Conservation (phyloP, 2,113 vertebrate genomes). For the Otolemur garnettii region DNA sequence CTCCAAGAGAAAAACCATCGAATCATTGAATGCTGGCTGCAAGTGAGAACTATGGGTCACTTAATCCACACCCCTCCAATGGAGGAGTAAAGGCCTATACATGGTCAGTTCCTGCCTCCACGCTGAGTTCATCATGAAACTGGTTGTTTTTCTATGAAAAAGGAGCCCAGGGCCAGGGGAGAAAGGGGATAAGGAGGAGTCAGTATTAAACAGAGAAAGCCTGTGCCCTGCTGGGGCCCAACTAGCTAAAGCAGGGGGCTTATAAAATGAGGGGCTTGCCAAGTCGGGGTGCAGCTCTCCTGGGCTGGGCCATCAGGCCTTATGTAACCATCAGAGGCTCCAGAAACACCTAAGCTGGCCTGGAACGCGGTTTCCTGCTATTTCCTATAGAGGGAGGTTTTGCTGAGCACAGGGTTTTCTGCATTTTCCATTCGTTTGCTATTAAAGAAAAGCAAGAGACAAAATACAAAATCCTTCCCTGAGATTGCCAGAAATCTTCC, state of each 20-base stretch:
- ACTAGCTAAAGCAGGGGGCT: background rate
- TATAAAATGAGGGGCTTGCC: background rate
- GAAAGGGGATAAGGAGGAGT: background rate
- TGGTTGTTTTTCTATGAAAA: conserved; percentile 45
- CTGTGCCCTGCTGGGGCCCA: background rate
- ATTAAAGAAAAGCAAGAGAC: conserved; percentile 65
- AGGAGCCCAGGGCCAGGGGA: background rate
- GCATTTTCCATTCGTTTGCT: conserved; percentile 70
- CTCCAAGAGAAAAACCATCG: background rate
- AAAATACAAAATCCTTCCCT: conserved; percentile 51
- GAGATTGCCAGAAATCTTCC: conserved; percentile 25
- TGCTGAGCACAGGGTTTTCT: conserved; percentile 74
- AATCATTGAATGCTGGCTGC: conserved; percentile 35
- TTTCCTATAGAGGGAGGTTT: conserved; percentile 70
- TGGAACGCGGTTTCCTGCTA: conserved; percentile 51
- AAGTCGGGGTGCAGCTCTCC: background rate
- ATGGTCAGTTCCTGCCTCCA: background rate
- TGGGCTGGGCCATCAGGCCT: background rate
- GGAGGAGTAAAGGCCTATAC: background rate
- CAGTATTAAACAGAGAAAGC: background rate
- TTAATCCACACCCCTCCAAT: background rate
- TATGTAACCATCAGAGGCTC: conserved; percentile 45
- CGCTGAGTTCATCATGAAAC: conserved; percentile 57
- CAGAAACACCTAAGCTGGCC: conserved; percentile 69
- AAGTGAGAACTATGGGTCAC: background rate